Evolutionary conservation across 2,797 vertebrate genomes (phyloP).

Genomic region (Pristis pectinata): DNA sequence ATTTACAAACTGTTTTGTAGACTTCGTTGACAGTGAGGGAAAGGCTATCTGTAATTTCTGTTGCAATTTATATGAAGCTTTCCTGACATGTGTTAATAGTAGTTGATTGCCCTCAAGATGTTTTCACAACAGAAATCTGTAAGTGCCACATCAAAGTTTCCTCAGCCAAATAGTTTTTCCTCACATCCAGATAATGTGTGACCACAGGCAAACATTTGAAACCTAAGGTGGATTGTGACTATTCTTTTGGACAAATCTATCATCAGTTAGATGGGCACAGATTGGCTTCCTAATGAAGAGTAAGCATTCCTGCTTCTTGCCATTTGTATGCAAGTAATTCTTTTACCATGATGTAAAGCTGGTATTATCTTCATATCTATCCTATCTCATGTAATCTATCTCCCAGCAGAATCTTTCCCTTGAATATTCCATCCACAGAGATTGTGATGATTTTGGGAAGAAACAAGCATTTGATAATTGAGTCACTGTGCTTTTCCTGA

Average conservation of each 20-base stretch:
- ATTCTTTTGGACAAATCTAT: constrained; percentile 62
- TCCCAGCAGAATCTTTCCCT: constrained; percentile 48
- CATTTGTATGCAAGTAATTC: constrained; percentile 49
- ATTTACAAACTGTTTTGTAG: constrained; percentile 73
- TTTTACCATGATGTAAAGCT: constrained; percentile 46
- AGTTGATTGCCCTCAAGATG: constrained; percentile 67
- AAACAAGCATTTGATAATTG: neutral
- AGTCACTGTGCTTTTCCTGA: neutral
- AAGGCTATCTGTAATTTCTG: constrained; percentile 62
- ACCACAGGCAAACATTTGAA: constrained; percentile 68
- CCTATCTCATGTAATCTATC: constrained; percentile 53
- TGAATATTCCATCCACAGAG: constrained; percentile 50
- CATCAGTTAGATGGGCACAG: constrained; percentile 57
- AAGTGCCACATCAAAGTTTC: constrained; percentile 63
- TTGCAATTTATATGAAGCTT: constrained; percentile 65
- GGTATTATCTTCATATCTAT: constrained; percentile 44
- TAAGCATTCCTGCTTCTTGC: constrained; percentile 52
- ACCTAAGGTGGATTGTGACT: constrained; percentile 69
- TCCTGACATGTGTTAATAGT: constrained; percentile 74
- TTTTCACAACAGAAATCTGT: constrained; percentile 70
- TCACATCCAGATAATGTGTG: constrained; percentile 71
- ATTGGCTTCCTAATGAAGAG: constrained; percentile 61
- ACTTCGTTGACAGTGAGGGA: constrained; percentile 66
- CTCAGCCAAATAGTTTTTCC: constrained; percentile 65
- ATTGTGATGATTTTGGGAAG: constrained; percentile 44